Base-by-base conservation (phyloP, 2,888 invertebrate genomes). In the Tinea pellionella region DNA sequence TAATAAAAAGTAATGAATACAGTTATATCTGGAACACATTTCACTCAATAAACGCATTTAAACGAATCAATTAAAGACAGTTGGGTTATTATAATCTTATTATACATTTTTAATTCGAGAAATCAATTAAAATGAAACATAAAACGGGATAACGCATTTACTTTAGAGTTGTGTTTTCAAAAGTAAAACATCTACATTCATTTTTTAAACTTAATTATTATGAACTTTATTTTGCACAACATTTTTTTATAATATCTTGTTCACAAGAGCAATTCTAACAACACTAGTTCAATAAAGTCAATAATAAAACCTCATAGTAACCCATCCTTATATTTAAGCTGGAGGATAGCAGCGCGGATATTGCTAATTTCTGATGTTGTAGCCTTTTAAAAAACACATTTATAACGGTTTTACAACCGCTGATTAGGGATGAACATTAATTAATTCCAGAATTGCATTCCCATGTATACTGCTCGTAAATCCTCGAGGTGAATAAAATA, bases 1-100 rank as follows among this genome's bases (percentile, higher is more conserved):
- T n/a, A 15, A 47, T 47, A 57, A 57, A 57, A 57, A 32, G 32
- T 57, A 57, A 57, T 57, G 8, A 57, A 32, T 15, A 32, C 57
- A 57, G 57, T 57, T 57, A 32, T 32, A 57, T 32, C 16, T 18
- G 32, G 32, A 15, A 57, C 13, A 32, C 57, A 57, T 57, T 57
- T 57, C 32, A 57, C 57, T 57, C 8, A 32, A 32, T 15, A 32
- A 57, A 30, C 32, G 57, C 24, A 53, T 18, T 57, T 57, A 32
- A 57, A 32, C 57, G 13, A 57, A 57, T 57, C 57, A 57, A 57
- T 57, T 57, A 57, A n/a, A 57, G 30, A 18, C 29, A 55, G 32
- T 32, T 32, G 15, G 11, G 19, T 32, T 57, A 29, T 57, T 57
- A 32, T 57, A 32, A 53, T 53, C 12, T 53, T 18, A 24, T 47